Evolutionary conservation across 2,797 vertebrate species (phyloP).

Genomic region (Tadarida brasiliensis): DNA sequence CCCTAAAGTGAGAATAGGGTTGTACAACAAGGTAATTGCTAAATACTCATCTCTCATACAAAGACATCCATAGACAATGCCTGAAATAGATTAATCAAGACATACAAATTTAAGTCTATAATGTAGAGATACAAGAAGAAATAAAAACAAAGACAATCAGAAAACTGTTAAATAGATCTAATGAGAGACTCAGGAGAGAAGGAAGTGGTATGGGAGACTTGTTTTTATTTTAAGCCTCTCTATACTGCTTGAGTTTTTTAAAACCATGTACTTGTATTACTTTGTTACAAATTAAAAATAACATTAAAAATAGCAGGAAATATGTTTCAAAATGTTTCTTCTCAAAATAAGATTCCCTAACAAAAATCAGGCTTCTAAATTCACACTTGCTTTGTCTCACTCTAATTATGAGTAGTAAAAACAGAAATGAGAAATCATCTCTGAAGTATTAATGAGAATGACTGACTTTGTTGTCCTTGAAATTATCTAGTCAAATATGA

Average conservation of each 20-base stretch:
- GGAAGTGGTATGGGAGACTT: neutral
- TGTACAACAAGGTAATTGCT: neutral
- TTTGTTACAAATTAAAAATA: slow-evolving; percentile 38
- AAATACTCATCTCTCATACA: neutral
- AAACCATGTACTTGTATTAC: neutral
- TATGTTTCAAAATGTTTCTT: slow-evolving; percentile 18
- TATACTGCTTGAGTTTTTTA: neutral
- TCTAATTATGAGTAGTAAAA: neutral
- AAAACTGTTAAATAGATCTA: neutral
- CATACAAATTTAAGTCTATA: neutral
- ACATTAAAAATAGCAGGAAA: neutral
- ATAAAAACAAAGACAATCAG: slow-evolving; percentile 26
- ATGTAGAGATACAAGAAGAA: neutral
- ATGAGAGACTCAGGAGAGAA: neutral
- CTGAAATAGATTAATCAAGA: slow-evolving; percentile 30
- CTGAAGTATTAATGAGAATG: neutral
- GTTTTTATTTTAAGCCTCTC: neutral
- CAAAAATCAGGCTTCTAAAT: slow-evolving; percentile 44
- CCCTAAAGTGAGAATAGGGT: neutral
- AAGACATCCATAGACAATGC: neutral
- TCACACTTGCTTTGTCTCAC: slow-evolving; percentile 14
- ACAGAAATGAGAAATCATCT: neutral
- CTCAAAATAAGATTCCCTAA: slow-evolving; percentile 48
- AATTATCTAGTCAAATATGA: neutral
- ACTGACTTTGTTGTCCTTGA: neutral